Conservation (phyloP, 2,113 vertebrate species). For the Tinamus guttatus region DNA sequence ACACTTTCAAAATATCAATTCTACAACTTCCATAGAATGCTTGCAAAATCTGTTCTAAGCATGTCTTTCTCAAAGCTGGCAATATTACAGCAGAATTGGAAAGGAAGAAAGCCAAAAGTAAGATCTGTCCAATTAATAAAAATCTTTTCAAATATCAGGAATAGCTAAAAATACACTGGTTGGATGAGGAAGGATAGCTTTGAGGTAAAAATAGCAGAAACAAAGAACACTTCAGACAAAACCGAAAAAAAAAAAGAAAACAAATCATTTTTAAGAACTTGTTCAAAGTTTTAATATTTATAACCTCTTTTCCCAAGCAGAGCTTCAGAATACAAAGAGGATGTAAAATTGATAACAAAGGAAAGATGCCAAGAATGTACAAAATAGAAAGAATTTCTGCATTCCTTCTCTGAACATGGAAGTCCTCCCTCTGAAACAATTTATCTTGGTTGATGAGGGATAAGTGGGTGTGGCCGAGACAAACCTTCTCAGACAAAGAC, state of each 20-base stretch:
- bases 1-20: background rate
- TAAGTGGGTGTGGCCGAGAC: conserved; percentile 68
- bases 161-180: conserved; percentile 35
- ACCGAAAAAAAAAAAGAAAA: background rate
- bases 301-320: background rate
- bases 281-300: conserved; percentile 22
- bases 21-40: background rate
- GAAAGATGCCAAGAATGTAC: conserved; percentile 42
- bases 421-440: conserved; percentile 69
- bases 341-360: conserved; percentile 26
- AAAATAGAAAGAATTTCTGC: conserved; percentile 63
- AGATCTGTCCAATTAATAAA: conserved; percentile 28
- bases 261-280: background rate
- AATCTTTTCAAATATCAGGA: conserved; percentile 13
- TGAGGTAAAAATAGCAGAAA: conserved; percentile 45
- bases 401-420: conserved; percentile 68
- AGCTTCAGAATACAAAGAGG: conserved; percentile 18
- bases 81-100: background rate
- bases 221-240: conserved; percentile 8
- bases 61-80: background rate
- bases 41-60: background rate
- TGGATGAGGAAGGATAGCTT: background rate
- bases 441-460: conserved; percentile 74
- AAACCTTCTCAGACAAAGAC: conserved; percentile 69
- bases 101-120: conserved; percentile 22